Conservation (phyloP, 2,797 vertebrate species). For the Psittacula echo region DNA sequence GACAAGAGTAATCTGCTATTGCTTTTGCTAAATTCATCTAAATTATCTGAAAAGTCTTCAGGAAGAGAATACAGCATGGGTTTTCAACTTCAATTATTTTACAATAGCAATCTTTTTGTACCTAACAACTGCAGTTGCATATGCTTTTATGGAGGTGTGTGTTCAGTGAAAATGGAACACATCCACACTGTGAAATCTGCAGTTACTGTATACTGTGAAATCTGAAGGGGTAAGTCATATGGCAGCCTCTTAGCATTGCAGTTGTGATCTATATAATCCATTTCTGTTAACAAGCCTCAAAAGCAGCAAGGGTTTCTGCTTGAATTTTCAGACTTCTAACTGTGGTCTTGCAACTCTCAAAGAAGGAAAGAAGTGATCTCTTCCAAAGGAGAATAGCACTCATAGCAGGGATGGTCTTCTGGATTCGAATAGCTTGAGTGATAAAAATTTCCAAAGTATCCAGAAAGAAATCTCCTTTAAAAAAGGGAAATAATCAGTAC, state of each 20-base stretch:
- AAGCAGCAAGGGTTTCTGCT: background rate
- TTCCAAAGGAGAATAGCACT: background rate
- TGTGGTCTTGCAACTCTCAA: background rate
- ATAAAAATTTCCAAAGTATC: background rate
- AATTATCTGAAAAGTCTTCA: background rate
- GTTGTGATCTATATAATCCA: background rate
- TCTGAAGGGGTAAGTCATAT: background rate
- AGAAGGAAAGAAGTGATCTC: background rate
- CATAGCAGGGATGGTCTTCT: background rate
- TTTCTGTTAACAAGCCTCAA: background rate
- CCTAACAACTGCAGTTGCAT: background rate
- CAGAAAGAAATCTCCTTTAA: background rate
- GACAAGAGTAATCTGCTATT: background rate
- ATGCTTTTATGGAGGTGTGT: background rate
- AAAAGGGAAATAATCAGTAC: background rate
- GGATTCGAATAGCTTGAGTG: background rate
- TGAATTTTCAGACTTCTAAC: background rate
- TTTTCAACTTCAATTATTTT: background rate
- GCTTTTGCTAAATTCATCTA: background rate
- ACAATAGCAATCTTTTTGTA: background rate
- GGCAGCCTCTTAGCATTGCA: background rate
- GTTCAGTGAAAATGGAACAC: background rate
- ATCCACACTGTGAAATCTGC: rapidly evolving
- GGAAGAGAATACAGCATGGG: rapidly evolving
- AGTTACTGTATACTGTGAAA: background rate